Percentiles rank a stretch among this genome's conserved stretches.
Conservation (phyloP, 2,113 vertebrate genomes). For the Hystrix cristata region DNA sequence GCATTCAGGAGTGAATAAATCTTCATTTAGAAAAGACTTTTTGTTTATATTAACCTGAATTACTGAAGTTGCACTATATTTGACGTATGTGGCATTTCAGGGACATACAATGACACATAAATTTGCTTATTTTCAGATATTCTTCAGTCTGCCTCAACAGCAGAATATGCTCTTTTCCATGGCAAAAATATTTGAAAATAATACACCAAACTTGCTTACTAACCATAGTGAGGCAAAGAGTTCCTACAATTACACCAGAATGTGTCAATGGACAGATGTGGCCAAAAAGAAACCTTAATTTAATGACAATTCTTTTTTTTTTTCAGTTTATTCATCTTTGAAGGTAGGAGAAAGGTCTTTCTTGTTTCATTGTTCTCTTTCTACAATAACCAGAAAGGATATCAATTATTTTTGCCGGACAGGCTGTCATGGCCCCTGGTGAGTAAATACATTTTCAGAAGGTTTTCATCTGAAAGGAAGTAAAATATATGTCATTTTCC, state of each 20-base stretch:
- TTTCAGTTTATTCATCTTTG: conserved; percentile 50
- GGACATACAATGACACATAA: neutral
- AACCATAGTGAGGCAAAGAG: neutral
- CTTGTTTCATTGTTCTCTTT: conserved; percentile 67
- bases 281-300: conserved; percentile 61
- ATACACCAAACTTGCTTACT: neutral
- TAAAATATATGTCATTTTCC: conserved; percentile 82
- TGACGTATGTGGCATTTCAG: neutral
- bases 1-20: conserved; percentile 11
- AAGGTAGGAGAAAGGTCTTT: conserved; percentile 62
- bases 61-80: neutral
- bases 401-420: conserved; percentile 82
- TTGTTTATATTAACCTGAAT: conserved; percentile 8
- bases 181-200: conserved; percentile 39
- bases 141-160: neutral
- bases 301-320: conserved; percentile 56
- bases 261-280: neutral
- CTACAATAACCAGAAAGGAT: conserved; percentile 64
- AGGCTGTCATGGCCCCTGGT: conserved; percentile 74
- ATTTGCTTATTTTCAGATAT: neutral
- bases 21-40: neutral
- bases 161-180: neutral
- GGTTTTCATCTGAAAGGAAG: conserved; percentile 79
- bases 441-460: conserved; percentile 78
- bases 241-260: conserved; percentile 28